Evolutionary conservation across 1,140 invertebrate species (phyloP), one percentile per base, ranked within the genome.

Genomic region (Drosophila hydei): DNA sequence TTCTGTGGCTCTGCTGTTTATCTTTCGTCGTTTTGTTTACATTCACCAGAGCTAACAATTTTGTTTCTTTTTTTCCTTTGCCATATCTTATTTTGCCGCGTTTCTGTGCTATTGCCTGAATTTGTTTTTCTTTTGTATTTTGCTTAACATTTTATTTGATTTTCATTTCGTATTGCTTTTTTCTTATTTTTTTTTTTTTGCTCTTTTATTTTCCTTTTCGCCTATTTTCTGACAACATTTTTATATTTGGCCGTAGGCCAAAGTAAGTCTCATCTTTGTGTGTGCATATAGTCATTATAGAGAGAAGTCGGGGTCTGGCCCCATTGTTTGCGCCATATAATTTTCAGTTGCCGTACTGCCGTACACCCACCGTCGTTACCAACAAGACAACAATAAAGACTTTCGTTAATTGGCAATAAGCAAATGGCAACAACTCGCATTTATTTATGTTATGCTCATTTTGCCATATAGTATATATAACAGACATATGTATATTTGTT

Each of bases 101-200:
- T 58, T 60, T 43, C 67, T 75, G 42, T 40, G 79, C 63, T 68
- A 67, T 67, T 83, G 11, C 62, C 61, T 73, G 59, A 81, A 88
- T 81, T 88, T 88, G 83, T 83, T 85, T 67, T 88, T 69, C 83
- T 83, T 83, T 83, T 88, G 78, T 88, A 85, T 85, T 85, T 81
- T 88, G 77, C 79, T 71, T 61, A 87, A 81, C 74, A 72, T 85
- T 85, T 88, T 85, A 81, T 85, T 88, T 88, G 83, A 88, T 83
- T 88, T 88, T 88, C 51, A 65, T 52, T 40, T 63, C n/a, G 25
- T 12, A n/a, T n/a, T n/a, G n/a, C n/a, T n/a, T n/a, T n/a, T n/a
- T n/a, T n/a, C n/a, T n/a, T n/a, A n/a, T n/a, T n/a, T 52, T 68
- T 61, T 48, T 45, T 64, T 60, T 27, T 33, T 61, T 58, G 43